These are phyloP conservation scores for Psittacus erithacus DNA, from an alignment of 2,113 vertebrate species.

Conservation along the genomic window DNA sequence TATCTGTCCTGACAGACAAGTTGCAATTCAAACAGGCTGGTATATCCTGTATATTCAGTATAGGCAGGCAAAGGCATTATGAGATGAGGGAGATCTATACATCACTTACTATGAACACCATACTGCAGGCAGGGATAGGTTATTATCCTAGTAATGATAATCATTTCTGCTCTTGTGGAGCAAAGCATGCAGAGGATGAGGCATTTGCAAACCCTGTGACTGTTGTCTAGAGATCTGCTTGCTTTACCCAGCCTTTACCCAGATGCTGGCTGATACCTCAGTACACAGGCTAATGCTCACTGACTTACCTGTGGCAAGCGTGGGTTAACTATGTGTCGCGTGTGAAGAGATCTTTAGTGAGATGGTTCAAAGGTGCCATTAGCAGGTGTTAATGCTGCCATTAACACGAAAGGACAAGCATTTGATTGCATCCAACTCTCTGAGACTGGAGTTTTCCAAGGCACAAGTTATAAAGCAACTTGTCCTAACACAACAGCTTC, in stretches of 20 bases:
- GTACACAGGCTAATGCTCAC: background rate
- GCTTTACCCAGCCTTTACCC: background rate
- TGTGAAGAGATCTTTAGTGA: background rate
- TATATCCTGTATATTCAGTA: background rate
- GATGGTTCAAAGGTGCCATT: background rate
- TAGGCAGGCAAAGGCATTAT: background rate
- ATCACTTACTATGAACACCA: background rate
- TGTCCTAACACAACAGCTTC: background rate
- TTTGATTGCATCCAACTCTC: background rate
- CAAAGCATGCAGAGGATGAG: background rate
- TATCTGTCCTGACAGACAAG: background rate
- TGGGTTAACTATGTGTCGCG: background rate
- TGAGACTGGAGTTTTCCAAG: background rate
- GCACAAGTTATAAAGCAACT: background rate
- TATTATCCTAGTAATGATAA: background rate
- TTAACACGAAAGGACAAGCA: background rate
- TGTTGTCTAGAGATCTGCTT: background rate
- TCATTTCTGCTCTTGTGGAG: background rate
- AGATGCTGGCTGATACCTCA: background rate
- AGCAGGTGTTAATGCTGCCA: background rate
- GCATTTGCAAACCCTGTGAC: background rate
- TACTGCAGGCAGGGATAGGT: background rate
- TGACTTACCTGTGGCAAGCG: background rate
- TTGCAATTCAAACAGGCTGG: background rate
- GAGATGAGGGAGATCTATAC: background rate